Evolutionary conservation across 2,113 vertebrate species (phyloP).

Genomic region (Rhinopomastus cyanomelas): DNA sequence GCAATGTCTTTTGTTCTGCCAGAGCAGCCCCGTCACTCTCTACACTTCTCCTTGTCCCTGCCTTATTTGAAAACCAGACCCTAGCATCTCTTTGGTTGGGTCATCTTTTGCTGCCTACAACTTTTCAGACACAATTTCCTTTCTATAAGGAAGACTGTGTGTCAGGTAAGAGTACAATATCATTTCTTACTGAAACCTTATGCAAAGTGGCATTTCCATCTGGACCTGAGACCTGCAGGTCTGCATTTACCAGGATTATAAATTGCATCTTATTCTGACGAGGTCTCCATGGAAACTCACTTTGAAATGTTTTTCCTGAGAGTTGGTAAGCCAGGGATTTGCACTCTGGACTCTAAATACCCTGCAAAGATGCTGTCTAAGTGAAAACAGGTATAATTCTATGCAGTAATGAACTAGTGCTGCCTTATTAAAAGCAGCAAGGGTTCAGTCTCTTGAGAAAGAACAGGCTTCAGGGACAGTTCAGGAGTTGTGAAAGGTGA

Average conservation of each 20-base stretch:
- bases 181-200: background rate
- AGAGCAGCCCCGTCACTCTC: background rate
- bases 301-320: background rate
- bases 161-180: background rate
- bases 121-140: background rate
- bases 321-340: background rate
- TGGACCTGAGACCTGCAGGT: background rate
- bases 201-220: background rate
- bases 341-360: background rate
- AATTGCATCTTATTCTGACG: background rate
- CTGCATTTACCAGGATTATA: background rate
- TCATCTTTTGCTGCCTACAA: background rate
- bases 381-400: background rate
- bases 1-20: background rate
- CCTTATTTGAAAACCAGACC: background rate
- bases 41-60: background rate
- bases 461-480: background rate
- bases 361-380: background rate
- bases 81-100: background rate
- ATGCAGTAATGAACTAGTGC: background rate
- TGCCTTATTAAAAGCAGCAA: slow-evolving; percentile 4
- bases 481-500: background rate
- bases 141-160: background rate
- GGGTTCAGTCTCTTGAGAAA: background rate
- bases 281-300: slow-evolving; percentile 36